Evolutionary conservation across 1,140 invertebrate genomes (phyloP).

Genomic region (Popillia japonica): DNA sequence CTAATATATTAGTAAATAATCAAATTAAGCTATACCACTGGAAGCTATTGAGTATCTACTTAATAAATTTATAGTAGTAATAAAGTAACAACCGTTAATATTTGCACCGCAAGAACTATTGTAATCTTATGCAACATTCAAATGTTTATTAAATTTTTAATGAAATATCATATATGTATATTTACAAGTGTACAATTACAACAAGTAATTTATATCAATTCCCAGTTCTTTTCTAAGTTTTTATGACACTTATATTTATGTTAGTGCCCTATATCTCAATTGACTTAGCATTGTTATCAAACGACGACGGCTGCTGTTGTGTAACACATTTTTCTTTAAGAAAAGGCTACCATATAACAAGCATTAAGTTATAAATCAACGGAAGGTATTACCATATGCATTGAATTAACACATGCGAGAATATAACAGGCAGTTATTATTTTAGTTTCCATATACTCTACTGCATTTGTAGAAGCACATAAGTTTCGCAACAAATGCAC

Average conservation of each 20-base stretch:
- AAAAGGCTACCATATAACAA: constrained; percentile 17
- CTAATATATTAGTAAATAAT: no score
- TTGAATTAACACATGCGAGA: constrained; percentile 2
- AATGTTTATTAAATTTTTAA: constrained; percentile 29
- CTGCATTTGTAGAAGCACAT: not conserved
- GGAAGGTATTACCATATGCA: constrained; percentile 23
- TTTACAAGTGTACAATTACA: constrained; percentile 29
- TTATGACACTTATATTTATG: constrained; percentile 31
- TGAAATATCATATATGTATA: constrained; percentile 24
- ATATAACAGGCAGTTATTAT: constrained; percentile 13
- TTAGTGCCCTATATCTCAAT: constrained; percentile 24
- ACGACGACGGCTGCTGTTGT: not conserved
- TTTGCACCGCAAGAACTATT: not conserved
- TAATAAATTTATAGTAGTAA: no score
- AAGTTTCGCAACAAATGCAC: not conserved
- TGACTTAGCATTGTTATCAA: constrained; percentile 32
- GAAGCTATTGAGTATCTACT: no score
- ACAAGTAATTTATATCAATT: constrained; percentile 27
- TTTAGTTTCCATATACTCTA: not conserved
- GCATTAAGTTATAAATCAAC: constrained; percentile 2
- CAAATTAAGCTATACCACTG: no score
- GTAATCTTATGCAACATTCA: constrained; percentile 1
- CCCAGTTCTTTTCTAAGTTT: constrained; percentile 30
- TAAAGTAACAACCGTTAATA: no score
- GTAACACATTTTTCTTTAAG: constrained; percentile 7